Percentiles rank a stretch among this genome's conserved stretches.
These are phyloP conservation scores for Malurus alboscapulatus DNA, from an alignment of 2,113 vertebrate species.

Conservation along the genomic window DNA sequence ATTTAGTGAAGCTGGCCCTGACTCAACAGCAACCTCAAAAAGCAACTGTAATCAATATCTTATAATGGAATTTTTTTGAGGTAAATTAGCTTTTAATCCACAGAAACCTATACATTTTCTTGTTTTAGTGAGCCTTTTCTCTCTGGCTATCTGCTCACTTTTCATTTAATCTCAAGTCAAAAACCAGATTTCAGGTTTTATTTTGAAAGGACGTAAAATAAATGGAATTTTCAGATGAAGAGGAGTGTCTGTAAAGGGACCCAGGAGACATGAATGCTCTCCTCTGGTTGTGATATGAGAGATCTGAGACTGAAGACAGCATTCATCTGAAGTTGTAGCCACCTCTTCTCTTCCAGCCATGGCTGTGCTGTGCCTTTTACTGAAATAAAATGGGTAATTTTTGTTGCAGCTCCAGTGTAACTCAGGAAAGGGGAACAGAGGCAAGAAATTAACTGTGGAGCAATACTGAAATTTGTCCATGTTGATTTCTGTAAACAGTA, in stretches of 20 bases:
- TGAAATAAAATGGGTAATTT: not conserved
- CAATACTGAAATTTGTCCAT: not conserved
- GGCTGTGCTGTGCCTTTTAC: not conserved
- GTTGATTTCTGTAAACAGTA: not conserved
- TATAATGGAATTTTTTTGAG: not conserved
- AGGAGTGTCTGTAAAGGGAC: not conserved
- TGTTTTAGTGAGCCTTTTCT: not conserved
- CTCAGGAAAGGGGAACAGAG: not conserved
- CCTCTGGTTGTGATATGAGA: not conserved
- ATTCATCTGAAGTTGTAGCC: not conserved
- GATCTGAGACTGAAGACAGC: not conserved
- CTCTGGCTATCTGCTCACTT: not conserved
- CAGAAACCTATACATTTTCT: slow-evolving; percentile 24
- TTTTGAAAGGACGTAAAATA: slow-evolving; percentile 13
- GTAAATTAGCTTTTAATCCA: slow-evolving; percentile 42
- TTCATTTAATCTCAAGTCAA: slow-evolving; percentile 23
- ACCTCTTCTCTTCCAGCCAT: not conserved
- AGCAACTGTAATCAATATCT: slow-evolving; percentile 45
- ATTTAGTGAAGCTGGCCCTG: slow-evolving; percentile 28
- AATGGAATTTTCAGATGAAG: slow-evolving; percentile 22
- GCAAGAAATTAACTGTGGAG: not conserved
- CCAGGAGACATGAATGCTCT: not conserved
- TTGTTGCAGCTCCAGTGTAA: not conserved
- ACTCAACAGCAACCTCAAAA: slow-evolving; percentile 15
- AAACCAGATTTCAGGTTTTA: not conserved